Base-by-base conservation (phyloP, 2,113 vertebrate genomes). In the Actinemys pallida region DNA sequence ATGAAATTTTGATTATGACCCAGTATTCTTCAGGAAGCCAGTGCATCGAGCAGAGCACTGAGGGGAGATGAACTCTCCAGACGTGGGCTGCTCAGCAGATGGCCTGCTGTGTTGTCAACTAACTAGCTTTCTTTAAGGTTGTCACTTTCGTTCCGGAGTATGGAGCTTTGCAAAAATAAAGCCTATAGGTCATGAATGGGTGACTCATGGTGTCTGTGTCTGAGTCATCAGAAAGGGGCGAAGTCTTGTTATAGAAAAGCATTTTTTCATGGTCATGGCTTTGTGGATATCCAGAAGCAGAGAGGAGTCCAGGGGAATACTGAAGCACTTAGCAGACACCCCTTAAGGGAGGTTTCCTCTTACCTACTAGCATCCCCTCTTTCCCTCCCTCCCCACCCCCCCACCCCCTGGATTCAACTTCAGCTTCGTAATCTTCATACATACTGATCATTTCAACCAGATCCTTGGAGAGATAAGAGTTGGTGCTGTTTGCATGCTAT, bases 121-220 rank as follows among this genome's bases (percentile, higher is more conserved):
- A 76, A 14, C 5, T 62, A 2, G 1, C 13, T 50, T 6, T 69
- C 72, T 12, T 1, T 25, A 14, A 25, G 86, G 86, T 1, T 54
- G 88, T 47, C 31, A 75, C 1, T 5, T 9, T 82, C 0, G 5
- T 5, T 69, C 19, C 81, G 17, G 65, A 25, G 16, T 10, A 20
- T 0, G 35, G 39, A 4, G 82, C 39, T 24, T 7, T 0, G 8
- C 5, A 39, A 78, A 0, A 42, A 54, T 14, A 47, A 69, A 5
- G 17, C 35, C 65, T 35, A 69, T 9, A n/a, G 17, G 35, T 14
- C 84, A 7, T 0, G 3, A 75, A 22, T 19, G 31, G 87, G n/a
- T 0, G 1, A 35, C 35, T 4, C 24, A 1, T 0, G 7, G 16
- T 1, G 1, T 39, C 42, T 27, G 2, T 0, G 16, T 35, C 1